Base-by-base conservation (phyloP, 64 coral and sea anemone genomes). In the Hydrozoanthus tunicans region DNA sequence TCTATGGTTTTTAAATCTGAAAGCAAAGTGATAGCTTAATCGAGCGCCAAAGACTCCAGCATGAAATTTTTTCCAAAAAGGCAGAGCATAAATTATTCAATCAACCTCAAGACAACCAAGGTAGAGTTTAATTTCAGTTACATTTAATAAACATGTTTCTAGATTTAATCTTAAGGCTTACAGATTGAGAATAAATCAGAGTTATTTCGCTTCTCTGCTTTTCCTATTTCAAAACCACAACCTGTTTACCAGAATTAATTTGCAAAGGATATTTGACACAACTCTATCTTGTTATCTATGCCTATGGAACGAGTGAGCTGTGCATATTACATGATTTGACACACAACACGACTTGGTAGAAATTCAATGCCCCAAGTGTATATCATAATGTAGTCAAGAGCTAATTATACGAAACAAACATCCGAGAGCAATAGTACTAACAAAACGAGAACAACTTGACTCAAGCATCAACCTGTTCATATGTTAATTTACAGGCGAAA, bases 401-500 rank as follows among this genome's bases (percentile, higher is more conserved):
- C 74, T 32, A 77, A 64, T 79, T 90, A 77, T 68, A 23, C 15
- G 73, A 78, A 79, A 56, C 6, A 90, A 79, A 79, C 75, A 59
- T 51, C n/a, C 55, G 55, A 74, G 23, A 9, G 23, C 9, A 32
- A 55, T 7, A 88, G 26, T 88, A 27, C 55, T 58, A 7, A 74
- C 4, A 74, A 56, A 74, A 73, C 20, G 26, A 51, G 5, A 54
- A 64, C 1, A 65, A 58, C 4, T 79, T 55, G 8, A 25, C 17
- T 7, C 32, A 90, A 90, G 59, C 17, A 54, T 17, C 32, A 15
- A 78, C 5, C 56, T 23, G 70, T 77, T 77, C 57, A 15, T 43
- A 62, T 61, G n/a, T 8, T 14, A 57, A 51, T 10, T 52, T 7
- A 53, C 9, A 12, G 64, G 0, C 26, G 7, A 70, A 85, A 53